These are phyloP conservation scores for Lydus trimaculatus DNA, from an alignment of 2,888 invertebrate species.

Conservation along the genomic window DNA sequence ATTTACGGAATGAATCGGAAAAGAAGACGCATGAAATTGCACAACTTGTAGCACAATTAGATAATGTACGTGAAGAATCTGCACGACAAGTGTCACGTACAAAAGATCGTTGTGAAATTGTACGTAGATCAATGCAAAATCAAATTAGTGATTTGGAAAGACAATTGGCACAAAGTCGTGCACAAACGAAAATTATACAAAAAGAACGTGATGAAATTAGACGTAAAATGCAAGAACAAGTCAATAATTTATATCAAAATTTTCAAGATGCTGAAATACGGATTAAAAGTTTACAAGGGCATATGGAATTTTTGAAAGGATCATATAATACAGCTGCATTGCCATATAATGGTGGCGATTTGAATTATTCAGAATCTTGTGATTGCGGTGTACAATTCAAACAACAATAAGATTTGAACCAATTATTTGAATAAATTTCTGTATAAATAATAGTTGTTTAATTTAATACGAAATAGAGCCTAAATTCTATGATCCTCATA, in stretches of 20 bases:
- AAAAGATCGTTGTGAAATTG: slow-evolving; percentile 72
- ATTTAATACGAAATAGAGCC: too few species aligned
- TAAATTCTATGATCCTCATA: too few species aligned
- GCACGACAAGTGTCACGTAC: slow-evolving; percentile 71
- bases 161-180: slow-evolving; percentile 70
- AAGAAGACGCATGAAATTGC: slow-evolving; percentile 75
- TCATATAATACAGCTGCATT: slow-evolving; percentile 55
- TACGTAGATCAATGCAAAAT: slow-evolving; percentile 67
- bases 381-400: slow-evolving; percentile 43
- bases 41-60: slow-evolving; percentile 70
- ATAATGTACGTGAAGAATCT: slow-evolving; percentile 72
- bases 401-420: slow-evolving; percentile 6
- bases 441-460: slow-evolving; percentile 64
- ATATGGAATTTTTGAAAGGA: slow-evolving; percentile 68
- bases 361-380: slow-evolving; percentile 46
- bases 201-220: slow-evolving; percentile 75
- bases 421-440: slow-evolving; percentile 57
- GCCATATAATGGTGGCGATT: slow-evolving; percentile 27
- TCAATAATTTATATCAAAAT: slow-evolving; percentile 71
- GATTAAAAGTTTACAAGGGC: slow-evolving; percentile 69
- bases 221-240: slow-evolving; percentile 74
- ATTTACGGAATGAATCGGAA: slow-evolving; percentile 59
- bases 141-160: slow-evolving; percentile 73
- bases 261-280: slow-evolving; percentile 73
- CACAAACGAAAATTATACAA: slow-evolving; percentile 70